Evolutionary conservation across 2,888 invertebrate genomes (phyloP), one percentile per base, ranked within the genome.

Genomic region (Latrodectus elegans): DNA sequence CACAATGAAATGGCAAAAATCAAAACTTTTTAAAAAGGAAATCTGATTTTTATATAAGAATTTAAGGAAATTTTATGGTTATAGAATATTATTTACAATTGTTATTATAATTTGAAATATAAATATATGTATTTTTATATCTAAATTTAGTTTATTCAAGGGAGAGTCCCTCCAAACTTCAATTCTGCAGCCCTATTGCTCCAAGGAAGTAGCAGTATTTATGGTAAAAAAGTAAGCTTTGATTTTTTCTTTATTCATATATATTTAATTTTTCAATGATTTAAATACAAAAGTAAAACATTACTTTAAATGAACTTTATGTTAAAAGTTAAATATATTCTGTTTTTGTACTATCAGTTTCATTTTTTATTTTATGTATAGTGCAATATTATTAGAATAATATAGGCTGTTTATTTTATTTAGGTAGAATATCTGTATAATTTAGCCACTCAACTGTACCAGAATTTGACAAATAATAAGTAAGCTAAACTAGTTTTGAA

Each of bases 111-210:
- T 6, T 38, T 38, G 6, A 38, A 38, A 6, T 38, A 22, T 1
- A 22, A 22, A 22, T 22, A 22, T 22, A 1, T 22, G 22, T 22
- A 38, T 38, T 38, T 38, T 38, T 38, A 38, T 38, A 1, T 6
- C 38, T 38, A 38, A 38, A 79, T 85, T 26, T 55, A 75, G 73
- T 79, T 70, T 68, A 0, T 64, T 64, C 26, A 71, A 74, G 74
- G 68, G 15, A 55, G 65, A 8, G 38, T 74, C 38, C 68, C 60
- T 8, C 38, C 71, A 8, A 85, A 80, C 71, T 86, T 86, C 52
- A 86, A 86, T 80, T 76, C 80, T 12, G 85, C 85, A 15, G 85
- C 80, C 53, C 17, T 86, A 15, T 14, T 86, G 22, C n/a, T 80
- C 12, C 85, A 86, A 71, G 85, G 80, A 70, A 80, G 85, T 51